Base-by-base conservation (phyloP, 2,888 invertebrate species). In the Hydrotaea diabolus region DNA sequence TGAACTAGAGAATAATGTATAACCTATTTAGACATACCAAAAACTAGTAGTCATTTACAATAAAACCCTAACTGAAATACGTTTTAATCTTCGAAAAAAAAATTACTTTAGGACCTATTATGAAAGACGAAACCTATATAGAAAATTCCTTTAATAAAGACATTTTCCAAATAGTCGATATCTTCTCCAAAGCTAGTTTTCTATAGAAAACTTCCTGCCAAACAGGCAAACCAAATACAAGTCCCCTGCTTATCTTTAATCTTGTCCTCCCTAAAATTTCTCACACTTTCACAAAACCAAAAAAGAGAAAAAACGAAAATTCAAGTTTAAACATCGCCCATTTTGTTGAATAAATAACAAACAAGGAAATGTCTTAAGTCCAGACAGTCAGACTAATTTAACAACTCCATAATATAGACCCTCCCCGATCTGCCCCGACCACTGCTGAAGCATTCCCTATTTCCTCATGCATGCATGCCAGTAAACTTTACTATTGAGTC, bases 311-410 rank as follows among this genome's bases (percentile, higher is more conserved):
- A 31, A 31, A 26, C 2, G n/a, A 59, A 23, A 23, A 23, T 59
- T 59, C 59, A 59, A 59, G 59, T 39, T 64, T 64, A 64, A 64
- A 23, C 15, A 23, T 59, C 59, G 13, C 15, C 57, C 17, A 19
- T 57, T 21, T 57, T 8, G 9, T 21, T 59, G 59, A 59, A 59
- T 59, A 59, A 59, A 23, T 23, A 59, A 26, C 59, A 59, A 59
- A 59, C 59, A 59, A 59, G 23, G 23, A 19, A 85, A 78, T 85
- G 78, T 31, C 66, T 81, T 59, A 78, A 77, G 79, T 69, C 76
- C 85, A 85, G 82, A 85, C 80, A 77, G 31, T 36, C 9, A 66
- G 43, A 71, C 23, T 77, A 76, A 74, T 74, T 74, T 74, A 62
- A 74, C 74, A 46, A 59, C 46, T 62, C n/a, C 19, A 49, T 49